These are phyloP conservation scores for Chamaetylas fuelleborni DNA, from an alignment of 2,113 vertebrate genomes.

Conservation along the genomic window DNA sequence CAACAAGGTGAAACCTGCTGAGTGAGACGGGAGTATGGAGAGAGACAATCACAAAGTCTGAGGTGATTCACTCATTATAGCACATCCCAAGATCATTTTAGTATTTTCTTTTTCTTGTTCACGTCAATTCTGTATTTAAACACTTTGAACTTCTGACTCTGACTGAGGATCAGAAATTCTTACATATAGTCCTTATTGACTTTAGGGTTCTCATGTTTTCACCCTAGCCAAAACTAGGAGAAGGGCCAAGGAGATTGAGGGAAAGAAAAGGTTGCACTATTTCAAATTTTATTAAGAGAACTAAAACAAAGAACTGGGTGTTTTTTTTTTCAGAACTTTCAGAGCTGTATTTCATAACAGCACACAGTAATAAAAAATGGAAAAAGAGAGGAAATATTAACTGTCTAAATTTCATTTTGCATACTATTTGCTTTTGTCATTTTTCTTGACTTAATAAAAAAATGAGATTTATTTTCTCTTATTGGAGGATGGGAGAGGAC, in stretches of 20 bases:
- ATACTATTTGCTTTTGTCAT: neutral
- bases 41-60: neutral
- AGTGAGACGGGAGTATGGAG: neutral
- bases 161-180: neutral
- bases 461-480: neutral
- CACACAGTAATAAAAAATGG: neutral
- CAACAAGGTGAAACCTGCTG: neutral
- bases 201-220: neutral
- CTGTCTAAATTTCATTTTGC: neutral
- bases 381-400: neutral
- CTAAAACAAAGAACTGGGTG: neutral
- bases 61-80: neutral
- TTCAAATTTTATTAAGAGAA: neutral
- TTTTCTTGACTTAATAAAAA: neutral
- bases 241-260: neutral
- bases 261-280: neutral
- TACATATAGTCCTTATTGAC: neutral
- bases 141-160: neutral
- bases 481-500: rapidly evolving
- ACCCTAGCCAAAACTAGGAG: neutral
- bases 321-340: neutral
- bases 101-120: neutral
- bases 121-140: neutral
- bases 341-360: neutral
- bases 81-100: neutral